Percentiles rank a stretch among this genome's conserved stretches.
Evolutionary conservation across 2,888 invertebrate species (phyloP).

Genomic region (Eupithecia subfuscata): DNA sequence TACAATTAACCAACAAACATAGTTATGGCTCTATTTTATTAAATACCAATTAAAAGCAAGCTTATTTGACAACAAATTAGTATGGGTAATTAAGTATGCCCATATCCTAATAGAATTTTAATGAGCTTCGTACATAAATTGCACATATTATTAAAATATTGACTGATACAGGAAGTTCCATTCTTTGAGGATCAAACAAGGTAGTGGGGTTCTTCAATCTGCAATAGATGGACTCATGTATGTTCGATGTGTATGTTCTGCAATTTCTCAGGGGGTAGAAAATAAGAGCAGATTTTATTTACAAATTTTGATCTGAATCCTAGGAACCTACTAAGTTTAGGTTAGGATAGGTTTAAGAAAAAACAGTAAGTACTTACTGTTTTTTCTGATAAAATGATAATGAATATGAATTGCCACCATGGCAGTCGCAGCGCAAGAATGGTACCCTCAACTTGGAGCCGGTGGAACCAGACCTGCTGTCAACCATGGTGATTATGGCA

Average conservation of each 20-base stretch:
- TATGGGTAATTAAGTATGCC: slow-evolving; percentile 12
- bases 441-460: not conserved
- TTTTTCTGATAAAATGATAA: not conserved
- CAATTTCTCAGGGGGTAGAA: not conserved
- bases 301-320: no score
- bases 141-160: not conserved
- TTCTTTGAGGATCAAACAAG: not conserved
- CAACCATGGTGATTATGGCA: not conserved
- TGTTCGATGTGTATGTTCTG: not conserved
- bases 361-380: no score
- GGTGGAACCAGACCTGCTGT: not conserved
- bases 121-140: slow-evolving; percentile 17
- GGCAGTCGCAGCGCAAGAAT: not conserved
- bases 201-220: not conserved
- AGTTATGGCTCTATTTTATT: not conserved
- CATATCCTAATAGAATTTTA: slow-evolving; percentile 26
- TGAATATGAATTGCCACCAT: not conserved
- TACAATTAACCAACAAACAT: not conserved
- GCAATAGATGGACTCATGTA: not conserved
- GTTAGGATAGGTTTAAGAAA: no score
- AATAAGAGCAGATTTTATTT: not conserved
- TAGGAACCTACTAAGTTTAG: no score
- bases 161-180: not conserved
- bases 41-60: slow-evolving; percentile 11
- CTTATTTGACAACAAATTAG: slow-evolving; percentile 13